Base-by-base conservation (phyloP, 2,888 invertebrate genomes). In the Julus scanicus region DNA sequence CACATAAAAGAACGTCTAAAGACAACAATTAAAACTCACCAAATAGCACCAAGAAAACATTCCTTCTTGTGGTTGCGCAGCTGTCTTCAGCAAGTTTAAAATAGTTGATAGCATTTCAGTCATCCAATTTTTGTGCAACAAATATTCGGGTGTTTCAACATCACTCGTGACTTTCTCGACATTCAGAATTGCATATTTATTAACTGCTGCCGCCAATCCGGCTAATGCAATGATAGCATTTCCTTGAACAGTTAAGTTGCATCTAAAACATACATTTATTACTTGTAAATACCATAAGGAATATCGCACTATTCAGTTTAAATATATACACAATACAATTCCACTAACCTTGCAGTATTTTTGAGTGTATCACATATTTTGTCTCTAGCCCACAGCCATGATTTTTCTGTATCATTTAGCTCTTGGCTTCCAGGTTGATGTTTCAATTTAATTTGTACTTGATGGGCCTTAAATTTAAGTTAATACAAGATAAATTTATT, bases 81-180 rank as follows among this genome's bases (percentile, higher is more conserved):
- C n/a, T 5, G 63, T 15, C 63, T 63, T 63, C 63, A 63, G 8
- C n/a, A 63, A 63, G 63, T 63, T 63, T 20, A 63, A 63, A n/a
- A 63, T 63, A 63, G 63, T 63, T n/a, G 63, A n/a, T 6, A 63
- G 8, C 63, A 63, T 8, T n/a, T 63, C 63, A 63, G 63, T 5
- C n/a, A 63, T 63, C 63, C 63, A 63, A 63, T 63, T 63, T 63
- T n/a, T 63, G 63, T 63, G 63, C n/a, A 63, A 63, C n/a, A 63
- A 63, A 63, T 63, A 63, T 8, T 63, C 63, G 3, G 63, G 20
- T 8, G 63, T 63, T 63, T 63, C 63, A 6, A 17, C n/a, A 20
- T 63, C 63, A n/a, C n/a, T n/a, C 4, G 63, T 1, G 17, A 63
- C 6, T 63, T 63, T 63, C 63, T 63, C 63, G n/a, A 63, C 63